A percentile compares a stretch with the other conserved stretches of the same genome.
Conservation (phyloP, 2,113 vertebrate species). For the Pterocles burchelli region DNA sequence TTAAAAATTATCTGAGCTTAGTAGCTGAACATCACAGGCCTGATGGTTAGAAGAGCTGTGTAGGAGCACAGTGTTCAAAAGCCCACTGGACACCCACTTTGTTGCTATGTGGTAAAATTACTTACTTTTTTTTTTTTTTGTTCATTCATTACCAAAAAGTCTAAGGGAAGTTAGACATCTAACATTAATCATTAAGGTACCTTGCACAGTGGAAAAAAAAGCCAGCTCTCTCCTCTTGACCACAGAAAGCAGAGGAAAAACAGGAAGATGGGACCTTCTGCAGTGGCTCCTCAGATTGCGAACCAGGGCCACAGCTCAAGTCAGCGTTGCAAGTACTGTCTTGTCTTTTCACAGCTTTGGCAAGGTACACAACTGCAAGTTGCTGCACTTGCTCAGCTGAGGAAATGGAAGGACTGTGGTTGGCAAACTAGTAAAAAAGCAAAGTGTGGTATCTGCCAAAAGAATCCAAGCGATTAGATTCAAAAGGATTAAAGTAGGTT, state of each 20-base stretch:
- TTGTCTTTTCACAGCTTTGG: not conserved
- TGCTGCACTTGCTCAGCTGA: not conserved
- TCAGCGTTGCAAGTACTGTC: not conserved
- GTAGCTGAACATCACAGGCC: not conserved
- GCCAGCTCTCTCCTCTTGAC: not conserved
- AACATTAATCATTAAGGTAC: not conserved
- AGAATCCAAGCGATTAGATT: not conserved
- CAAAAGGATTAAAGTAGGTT: not conserved
- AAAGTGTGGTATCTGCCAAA: not conserved
- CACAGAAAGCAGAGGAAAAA: not conserved
- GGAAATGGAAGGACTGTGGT: not conserved
- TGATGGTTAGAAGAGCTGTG: not conserved
- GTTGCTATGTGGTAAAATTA: not conserved
- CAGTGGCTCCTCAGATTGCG: not conserved
- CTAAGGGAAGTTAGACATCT: not conserved
- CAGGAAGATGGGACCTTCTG: not conserved
- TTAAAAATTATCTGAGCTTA: not conserved
- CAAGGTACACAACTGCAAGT: not conserved
- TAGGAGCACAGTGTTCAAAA: not conserved
- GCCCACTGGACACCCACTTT: not conserved
- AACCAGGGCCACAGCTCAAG: not conserved
- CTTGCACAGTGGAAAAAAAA: not conserved
- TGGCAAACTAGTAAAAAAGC: not conserved
- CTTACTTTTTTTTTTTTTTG: not conserved
- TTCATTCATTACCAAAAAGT: not conserved